Evolutionary conservation across 1,140 invertebrate species (phyloP).

Genomic region (Drosophila micromelanica): DNA sequence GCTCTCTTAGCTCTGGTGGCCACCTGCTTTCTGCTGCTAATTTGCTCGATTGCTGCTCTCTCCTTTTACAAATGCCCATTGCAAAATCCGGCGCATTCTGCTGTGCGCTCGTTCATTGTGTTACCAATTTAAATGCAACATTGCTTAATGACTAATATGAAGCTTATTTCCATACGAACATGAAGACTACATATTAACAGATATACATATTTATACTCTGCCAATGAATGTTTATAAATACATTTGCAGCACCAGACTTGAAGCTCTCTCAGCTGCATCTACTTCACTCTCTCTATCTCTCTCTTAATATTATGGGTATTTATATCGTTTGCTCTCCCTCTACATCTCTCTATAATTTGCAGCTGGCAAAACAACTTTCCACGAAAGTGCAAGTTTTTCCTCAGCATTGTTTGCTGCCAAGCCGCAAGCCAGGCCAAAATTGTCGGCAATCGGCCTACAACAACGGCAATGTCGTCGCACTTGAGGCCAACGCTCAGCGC

Average conservation of each 20-base stretch:
- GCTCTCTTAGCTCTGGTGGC: constrained; percentile 10
- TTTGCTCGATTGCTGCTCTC: constrained; percentile 18
- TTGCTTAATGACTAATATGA: constrained; percentile 36
- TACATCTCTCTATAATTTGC: constrained; percentile 20
- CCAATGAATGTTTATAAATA: not conserved
- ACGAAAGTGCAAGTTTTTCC: constrained; percentile 82
- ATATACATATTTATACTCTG: constrained; percentile 23
- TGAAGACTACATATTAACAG: constrained; percentile 1
- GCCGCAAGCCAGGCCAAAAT: not conserved
- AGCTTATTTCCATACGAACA: constrained; percentile 56
- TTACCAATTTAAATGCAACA: constrained; percentile 38
- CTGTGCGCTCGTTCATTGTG: constrained; percentile 17
- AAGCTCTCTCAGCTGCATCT: not conserved
- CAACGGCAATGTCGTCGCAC: constrained; percentile 53
- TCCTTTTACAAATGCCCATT: constrained; percentile 37
- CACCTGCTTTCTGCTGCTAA: constrained; percentile 25
- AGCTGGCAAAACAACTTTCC: constrained; percentile 71
- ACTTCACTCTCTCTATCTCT: not conserved
- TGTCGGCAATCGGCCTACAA: constrained; percentile 8
- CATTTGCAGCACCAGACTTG: constrained; percentile 15
- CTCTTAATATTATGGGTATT: not conserved
- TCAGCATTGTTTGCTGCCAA: constrained; percentile 69
- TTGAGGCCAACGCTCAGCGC: constrained; percentile 25
- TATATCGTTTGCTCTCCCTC: not conserved
- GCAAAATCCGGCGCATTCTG: constrained; percentile 39